phyloP scores from a whole-genome alignment of 2,113 vertebrate species.

The Microcebus ravelobensis region DNA sequence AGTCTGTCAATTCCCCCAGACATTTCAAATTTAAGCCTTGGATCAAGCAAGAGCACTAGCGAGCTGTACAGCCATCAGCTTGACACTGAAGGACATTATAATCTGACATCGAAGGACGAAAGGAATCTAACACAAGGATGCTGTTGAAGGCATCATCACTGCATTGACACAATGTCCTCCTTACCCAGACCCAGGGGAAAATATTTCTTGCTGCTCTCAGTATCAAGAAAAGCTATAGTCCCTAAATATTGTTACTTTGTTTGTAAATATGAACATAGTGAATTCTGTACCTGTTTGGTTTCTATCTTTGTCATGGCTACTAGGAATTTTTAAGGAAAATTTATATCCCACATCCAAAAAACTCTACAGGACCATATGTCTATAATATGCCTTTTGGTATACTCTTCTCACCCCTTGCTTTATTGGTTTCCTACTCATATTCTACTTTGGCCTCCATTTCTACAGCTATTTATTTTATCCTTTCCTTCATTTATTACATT shows the following conservation, averaged over 20 bases:
- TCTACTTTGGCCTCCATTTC: neutral
- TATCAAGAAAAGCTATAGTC: neutral
- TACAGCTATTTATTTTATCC: neutral
- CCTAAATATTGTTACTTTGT: conserved; percentile 8
- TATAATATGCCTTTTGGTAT: neutral
- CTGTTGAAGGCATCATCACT: neutral
- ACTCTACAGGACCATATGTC: neutral
- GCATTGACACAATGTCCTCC: neutral
- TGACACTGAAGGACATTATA: conserved; percentile 45
- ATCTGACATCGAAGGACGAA: conserved; percentile 17
- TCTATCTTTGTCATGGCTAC: conserved; percentile 7
- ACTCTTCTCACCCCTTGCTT: neutral
- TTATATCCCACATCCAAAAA: conserved; percentile 12
- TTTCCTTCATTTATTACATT: neutral
- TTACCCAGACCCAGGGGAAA: neutral
- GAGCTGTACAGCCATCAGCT: neutral
- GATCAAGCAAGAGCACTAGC: neutral
- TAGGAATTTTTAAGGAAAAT: conserved; percentile 23
- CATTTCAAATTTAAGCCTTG: conserved; percentile 46
- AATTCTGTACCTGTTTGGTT: conserved; percentile 12
- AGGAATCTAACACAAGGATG: conserved; percentile 18
- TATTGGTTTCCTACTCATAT: neutral
- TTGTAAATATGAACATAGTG: neutral
- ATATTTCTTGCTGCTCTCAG: neutral
- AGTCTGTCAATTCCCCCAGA: conserved; percentile 29